A percentile compares a stretch with the other conserved stretches of the same genome.
phyloP scores from a whole-genome alignment of 2,888 invertebrate genomes.

The Embidobia sp. region DNA sequence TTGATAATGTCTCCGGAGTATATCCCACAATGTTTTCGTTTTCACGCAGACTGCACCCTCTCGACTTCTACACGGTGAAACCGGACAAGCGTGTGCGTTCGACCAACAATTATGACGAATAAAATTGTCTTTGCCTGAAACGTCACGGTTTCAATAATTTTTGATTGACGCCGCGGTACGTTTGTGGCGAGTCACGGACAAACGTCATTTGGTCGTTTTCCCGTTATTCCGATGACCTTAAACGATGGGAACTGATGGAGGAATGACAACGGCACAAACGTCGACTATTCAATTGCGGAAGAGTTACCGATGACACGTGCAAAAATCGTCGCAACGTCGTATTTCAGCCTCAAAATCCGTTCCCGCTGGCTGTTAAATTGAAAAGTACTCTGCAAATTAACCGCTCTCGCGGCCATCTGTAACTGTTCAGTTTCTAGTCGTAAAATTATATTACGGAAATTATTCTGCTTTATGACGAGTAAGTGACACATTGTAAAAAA shows the following conservation, averaged over 20 bases:
- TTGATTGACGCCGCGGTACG: conserved; percentile 28
- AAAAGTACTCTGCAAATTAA: conserved; percentile 27
- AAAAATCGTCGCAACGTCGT: conserved; percentile 22
- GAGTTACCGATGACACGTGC: conserved; percentile 30
- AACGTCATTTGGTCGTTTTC: conserved; percentile 68
- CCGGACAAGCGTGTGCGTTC: neutral
- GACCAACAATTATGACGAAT: neutral
- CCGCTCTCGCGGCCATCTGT: conserved; percentile 21
- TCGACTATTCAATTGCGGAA: conserved; percentile 71
- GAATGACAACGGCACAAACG: conserved; percentile 71
- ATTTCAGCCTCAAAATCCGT: conserved; percentile 22
- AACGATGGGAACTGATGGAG: conserved; percentile 69
- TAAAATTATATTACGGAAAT: conserved; percentile 30
- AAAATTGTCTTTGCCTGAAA: conserved; percentile 14
- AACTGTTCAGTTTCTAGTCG: conserved; percentile 37
- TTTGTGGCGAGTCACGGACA: conserved; percentile 67
- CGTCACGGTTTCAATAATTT: conserved; percentile 17
- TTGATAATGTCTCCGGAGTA: conserved; percentile 71
- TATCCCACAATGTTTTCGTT: conserved; percentile 72
- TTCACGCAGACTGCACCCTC: conserved; percentile 68
- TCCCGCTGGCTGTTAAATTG: conserved; percentile 24
- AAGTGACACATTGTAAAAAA: conserved; percentile 12
- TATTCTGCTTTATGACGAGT: conserved; percentile 22
- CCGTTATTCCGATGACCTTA: conserved; percentile 75
- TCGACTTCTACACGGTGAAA: neutral